Conservation (phyloP, 2,888 invertebrate genomes). For the Scaptomyza parva region DNA sequence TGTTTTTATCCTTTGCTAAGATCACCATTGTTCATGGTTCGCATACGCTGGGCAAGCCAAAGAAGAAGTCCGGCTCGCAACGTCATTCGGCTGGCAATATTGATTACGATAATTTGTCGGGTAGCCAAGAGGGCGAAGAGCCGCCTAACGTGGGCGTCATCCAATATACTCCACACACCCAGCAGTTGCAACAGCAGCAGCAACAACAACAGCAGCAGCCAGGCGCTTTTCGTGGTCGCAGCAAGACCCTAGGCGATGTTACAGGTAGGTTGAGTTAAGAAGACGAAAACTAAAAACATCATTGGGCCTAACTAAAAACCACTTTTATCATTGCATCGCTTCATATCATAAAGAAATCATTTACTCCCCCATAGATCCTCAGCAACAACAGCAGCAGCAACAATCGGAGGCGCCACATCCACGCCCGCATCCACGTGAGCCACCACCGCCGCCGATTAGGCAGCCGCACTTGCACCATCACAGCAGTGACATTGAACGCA, state of each 20-base stretch:
- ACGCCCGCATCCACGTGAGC: slow-evolving; percentile 77
- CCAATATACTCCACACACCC: slow-evolving; percentile 73
- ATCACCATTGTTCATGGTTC: slow-evolving; percentile 90
- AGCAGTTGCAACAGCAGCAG: slow-evolving; percentile 68
- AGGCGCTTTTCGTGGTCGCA: slow-evolving; percentile 90
- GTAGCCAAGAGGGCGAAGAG: slow-evolving; percentile 91
- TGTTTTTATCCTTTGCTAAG: slow-evolving; percentile 76
- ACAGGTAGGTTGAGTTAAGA: slow-evolving; percentile 86
- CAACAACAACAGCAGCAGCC: slow-evolving; percentile 69
- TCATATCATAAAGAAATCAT: slow-evolving; percentile 72
- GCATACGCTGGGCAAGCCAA: slow-evolving; percentile 93
- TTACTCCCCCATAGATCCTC: slow-evolving; percentile 82
- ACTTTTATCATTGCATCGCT: slow-evolving; percentile 23
- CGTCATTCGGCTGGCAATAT: slow-evolving; percentile 93
- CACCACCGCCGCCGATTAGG: slow-evolving; percentile 77
- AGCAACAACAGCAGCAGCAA: slow-evolving; percentile 51
- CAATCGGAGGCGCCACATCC: slow-evolving; percentile 50
- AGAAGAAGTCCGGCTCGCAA: slow-evolving; percentile 90
- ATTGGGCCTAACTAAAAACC: neutral
- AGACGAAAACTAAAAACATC: neutral
- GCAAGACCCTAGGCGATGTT: slow-evolving; percentile 96
- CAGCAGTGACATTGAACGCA: slow-evolving; percentile 86
- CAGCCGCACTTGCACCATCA: slow-evolving; percentile 85
- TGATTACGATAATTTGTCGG: slow-evolving; percentile 92
- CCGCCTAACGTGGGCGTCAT: slow-evolving; percentile 77